Percentiles rank a stretch among this genome's conserved stretches.
Conservation (phyloP, 1,140 invertebrate species). For the Heliconius hermathena region DNA sequence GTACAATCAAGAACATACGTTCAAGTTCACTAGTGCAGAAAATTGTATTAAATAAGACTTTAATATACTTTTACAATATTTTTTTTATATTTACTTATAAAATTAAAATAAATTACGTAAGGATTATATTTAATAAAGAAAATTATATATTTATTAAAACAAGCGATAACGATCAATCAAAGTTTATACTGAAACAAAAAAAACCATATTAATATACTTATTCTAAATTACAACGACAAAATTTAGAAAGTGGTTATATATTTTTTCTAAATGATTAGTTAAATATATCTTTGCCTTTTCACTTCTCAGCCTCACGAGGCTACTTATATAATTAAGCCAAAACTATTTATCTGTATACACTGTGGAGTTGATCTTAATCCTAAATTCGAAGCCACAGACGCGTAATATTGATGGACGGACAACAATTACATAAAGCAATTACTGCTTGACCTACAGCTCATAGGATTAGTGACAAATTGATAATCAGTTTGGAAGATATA, state of each 20-base stretch:
- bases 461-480: not conserved
- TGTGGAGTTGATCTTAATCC: not conserved
- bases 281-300: too few species aligned
- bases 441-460: not conserved
- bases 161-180: too few species aligned
- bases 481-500: not conserved
- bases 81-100: not conserved
- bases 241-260: too few species aligned
- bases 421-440: slow-evolving; percentile 4
- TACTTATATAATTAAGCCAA: too few species aligned
- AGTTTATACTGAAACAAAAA: too few species aligned
- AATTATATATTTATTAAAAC: too few species aligned
- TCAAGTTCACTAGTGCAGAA: slow-evolving; percentile 30
- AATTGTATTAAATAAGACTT: slow-evolving; percentile 9
- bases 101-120: not conserved
- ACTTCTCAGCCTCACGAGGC: too few species aligned
- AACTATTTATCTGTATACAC: not conserved
- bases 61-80: not conserved
- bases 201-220: too few species aligned
- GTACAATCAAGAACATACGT: slow-evolving; percentile 15
- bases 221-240: too few species aligned
- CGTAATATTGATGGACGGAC: not conserved
- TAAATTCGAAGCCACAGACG: not conserved
- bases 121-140: not conserved
- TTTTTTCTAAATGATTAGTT: too few species aligned